These are phyloP conservation scores for Peribatodes rhomboidaria DNA, from an alignment of 2,888 invertebrate species.

Conservation along the genomic window DNA sequence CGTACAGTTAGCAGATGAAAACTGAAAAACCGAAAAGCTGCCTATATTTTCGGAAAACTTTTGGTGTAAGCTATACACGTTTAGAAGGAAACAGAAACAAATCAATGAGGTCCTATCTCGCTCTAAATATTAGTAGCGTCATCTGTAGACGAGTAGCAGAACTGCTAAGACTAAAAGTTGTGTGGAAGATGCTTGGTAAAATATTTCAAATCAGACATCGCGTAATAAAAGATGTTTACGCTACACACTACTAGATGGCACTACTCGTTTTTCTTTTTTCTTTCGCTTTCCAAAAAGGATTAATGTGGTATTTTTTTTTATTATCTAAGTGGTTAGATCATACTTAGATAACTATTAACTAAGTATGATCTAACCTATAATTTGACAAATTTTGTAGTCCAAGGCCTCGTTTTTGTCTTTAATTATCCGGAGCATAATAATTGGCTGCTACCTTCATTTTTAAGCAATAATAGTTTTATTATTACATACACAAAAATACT, in stretches of 20 bases:
- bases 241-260: constrained; percentile 7
- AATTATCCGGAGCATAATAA: too few relatives aligned
- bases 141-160: constrained; percentile 17
- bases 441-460: too few relatives aligned
- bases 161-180: neutral
- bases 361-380: too few relatives aligned
- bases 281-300: neutral
- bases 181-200: neutral
- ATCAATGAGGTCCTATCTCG: constrained; percentile 7
- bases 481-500: too few relatives aligned
- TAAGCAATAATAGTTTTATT: too few relatives aligned
- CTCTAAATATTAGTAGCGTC: constrained; percentile 6
- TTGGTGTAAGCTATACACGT: constrained; percentile 17
- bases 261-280: too few relatives aligned
- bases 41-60: constrained; percentile 13
- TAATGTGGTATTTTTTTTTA: neutral
- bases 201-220: neutral
- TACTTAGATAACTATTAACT: too few relatives aligned
- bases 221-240: constrained; percentile 6
- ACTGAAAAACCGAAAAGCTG: constrained; percentile 13
- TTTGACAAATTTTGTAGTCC: too few relatives aligned
- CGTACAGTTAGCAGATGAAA: constrained; percentile 19
- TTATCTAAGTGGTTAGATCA: too few relatives aligned
- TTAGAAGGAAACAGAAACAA: constrained; percentile 17
- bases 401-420: too few relatives aligned